Conservation (phyloP, 2,113 vertebrate genomes). For the Caloenas nicobarica region DNA sequence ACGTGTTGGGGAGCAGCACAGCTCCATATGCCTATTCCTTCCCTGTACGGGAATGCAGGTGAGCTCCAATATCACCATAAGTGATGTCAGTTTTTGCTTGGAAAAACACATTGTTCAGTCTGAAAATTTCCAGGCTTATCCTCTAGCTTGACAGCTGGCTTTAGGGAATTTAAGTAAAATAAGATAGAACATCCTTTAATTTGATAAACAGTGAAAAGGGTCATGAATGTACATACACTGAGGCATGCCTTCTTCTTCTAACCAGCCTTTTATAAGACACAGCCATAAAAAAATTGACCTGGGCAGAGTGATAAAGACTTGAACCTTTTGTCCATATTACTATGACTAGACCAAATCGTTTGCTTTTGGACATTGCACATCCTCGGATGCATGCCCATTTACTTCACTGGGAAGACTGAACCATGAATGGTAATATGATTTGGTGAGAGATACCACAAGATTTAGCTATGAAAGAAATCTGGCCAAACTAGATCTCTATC, state of each 20-base stretch:
- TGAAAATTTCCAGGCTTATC: slow-evolving; percentile 11
- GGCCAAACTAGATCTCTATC: background rate
- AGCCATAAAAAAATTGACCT: background rate
- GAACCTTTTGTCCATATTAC: background rate
- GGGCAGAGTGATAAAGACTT: background rate
- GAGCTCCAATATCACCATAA: background rate
- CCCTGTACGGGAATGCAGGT: background rate
- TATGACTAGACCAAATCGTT: background rate
- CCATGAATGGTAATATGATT: background rate
- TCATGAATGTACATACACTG: background rate
- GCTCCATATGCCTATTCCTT: background rate
- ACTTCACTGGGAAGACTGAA: background rate
- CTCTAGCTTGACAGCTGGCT: background rate
- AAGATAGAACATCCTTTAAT: background rate
- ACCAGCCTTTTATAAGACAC: background rate
- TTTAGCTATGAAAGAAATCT: background rate
- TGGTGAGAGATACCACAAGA: background rate
- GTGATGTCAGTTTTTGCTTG: background rate
- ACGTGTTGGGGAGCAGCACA: background rate
- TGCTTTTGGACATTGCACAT: background rate
- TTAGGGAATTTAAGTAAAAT: background rate
- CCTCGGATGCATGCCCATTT: background rate
- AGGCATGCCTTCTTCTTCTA: background rate
- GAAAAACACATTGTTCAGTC: background rate
- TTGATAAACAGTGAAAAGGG: background rate